These are phyloP conservation scores for Sminthurinus aureus DNA, from an alignment of 2,888 invertebrate genomes.

Conservation along the genomic window DNA sequence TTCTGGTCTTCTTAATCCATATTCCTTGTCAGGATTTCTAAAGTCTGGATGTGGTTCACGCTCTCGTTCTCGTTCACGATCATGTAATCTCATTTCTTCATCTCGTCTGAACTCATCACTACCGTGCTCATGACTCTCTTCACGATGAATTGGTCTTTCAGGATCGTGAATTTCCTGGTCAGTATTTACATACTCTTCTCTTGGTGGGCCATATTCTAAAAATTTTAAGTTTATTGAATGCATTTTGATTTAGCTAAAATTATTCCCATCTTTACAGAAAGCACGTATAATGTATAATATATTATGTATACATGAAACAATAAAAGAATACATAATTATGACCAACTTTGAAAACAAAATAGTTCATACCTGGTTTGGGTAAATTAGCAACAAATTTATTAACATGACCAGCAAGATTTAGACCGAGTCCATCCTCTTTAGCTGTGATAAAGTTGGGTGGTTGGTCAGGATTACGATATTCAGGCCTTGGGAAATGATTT, in stretches of 20 bases:
- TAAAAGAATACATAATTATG: too few species aligned
- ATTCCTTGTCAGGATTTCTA: neutral
- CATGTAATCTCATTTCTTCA: neutral
- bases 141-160: neutral
- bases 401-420: neutral
- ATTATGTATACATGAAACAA: too few species aligned
- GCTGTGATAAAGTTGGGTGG: too few species aligned
- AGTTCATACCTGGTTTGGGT: too few species aligned
- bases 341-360: too few species aligned
- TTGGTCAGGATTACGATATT: neutral
- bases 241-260: too few species aligned
- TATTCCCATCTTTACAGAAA: too few species aligned
- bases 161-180: neutral
- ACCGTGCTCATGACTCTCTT: neutral
- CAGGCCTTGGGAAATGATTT: conserved; percentile 9
- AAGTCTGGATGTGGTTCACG: neutral
- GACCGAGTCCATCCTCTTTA: neutral
- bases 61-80: neutral
- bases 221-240: neutral
- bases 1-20: neutral
- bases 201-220: conserved; percentile 19
- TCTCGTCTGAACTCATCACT: neutral
- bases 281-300: too few species aligned
- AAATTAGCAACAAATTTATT: neutral
- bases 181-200: neutral